These are phyloP conservation scores for Glyphotaelius pellucidus DNA, from an alignment of 2,888 invertebrate genomes.

Conservation along the genomic window DNA sequence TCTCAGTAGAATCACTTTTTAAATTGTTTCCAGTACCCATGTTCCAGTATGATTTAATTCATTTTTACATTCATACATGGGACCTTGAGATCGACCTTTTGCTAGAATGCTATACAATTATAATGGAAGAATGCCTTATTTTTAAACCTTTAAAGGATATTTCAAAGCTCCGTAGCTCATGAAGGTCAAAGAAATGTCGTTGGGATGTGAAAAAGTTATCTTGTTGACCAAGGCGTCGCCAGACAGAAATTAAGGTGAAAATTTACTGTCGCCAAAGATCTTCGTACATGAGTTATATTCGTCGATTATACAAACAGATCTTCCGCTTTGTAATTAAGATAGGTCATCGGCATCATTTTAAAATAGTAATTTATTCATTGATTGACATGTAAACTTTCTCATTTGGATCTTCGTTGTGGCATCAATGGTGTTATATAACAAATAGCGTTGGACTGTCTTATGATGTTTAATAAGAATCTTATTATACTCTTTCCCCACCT, in stretches of 20 bases:
- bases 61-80: too few species aligned
- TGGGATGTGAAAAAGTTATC: neutral
- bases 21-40: too few species aligned
- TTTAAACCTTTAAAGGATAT: neutral
- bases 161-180: neutral
- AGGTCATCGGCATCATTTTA: neutral
- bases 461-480: neutral
- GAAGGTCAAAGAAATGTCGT: neutral
- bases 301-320: neutral
- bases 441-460: neutral
- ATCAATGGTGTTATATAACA: neutral
- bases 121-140: too few species aligned
- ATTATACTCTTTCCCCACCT: neutral
- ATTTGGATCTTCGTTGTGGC: neutral
- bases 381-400: neutral
- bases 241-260: neutral
- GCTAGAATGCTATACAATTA: neutral
- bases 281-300: neutral
- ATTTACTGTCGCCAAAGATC: neutral
- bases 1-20: too few species aligned
- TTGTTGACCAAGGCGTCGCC: neutral
- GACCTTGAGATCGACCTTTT: too few species aligned
- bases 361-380: neutral
- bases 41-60: too few species aligned
- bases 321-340: neutral